Percentiles rank a stretch among this genome's conserved stretches.
phyloP scores from a whole-genome alignment of 1,140 invertebrate genomes.

The Bombyx mandarina region DNA sequence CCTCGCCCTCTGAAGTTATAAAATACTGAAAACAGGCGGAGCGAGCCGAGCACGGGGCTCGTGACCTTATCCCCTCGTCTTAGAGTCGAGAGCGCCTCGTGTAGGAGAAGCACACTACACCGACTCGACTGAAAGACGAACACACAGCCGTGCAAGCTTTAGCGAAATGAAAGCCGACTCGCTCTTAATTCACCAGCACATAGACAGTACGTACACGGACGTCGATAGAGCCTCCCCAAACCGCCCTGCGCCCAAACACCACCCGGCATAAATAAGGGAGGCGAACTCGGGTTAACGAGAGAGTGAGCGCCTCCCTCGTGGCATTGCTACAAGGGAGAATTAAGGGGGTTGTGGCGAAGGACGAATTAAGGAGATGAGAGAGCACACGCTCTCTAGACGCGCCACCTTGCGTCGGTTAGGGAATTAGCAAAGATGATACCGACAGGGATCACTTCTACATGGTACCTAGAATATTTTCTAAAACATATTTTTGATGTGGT shows the following conservation, averaged over 20 bases:
- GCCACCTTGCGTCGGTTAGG: slow-evolving; percentile 41
- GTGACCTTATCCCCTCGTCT: slow-evolving; percentile 31
- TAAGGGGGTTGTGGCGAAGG: slow-evolving; percentile 66
- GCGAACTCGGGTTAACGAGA: slow-evolving; percentile 63
- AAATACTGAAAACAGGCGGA: slow-evolving; percentile 48
- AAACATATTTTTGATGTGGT: no score
- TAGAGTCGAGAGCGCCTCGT: slow-evolving; percentile 38
- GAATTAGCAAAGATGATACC: slow-evolving; percentile 40
- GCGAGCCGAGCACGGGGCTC: slow-evolving; percentile 21
- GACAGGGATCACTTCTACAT: slow-evolving; percentile 1
- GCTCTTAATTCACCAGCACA: slow-evolving; percentile 68
- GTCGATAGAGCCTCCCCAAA: slow-evolving; percentile 45
- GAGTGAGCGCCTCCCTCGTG: slow-evolving; percentile 50
- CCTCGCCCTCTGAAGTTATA: slow-evolving; percentile 62
- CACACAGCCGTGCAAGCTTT: slow-evolving; percentile 67
- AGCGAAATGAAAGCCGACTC: slow-evolving; percentile 69
- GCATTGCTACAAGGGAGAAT: slow-evolving; percentile 43
- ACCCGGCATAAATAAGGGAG: slow-evolving; percentile 64
- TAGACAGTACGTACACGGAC: slow-evolving; percentile 43
- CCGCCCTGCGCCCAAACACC: slow-evolving; percentile 40
- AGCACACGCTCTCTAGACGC: slow-evolving; percentile 65
- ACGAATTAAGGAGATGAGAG: slow-evolving; percentile 71
- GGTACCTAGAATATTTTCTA: no score
- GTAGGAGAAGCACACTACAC: slow-evolving; percentile 29
- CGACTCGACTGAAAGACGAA: slow-evolving; percentile 58